Evolutionary conservation across 2,888 invertebrate genomes (phyloP).

Genomic region (Girardia tigrina): DNA sequence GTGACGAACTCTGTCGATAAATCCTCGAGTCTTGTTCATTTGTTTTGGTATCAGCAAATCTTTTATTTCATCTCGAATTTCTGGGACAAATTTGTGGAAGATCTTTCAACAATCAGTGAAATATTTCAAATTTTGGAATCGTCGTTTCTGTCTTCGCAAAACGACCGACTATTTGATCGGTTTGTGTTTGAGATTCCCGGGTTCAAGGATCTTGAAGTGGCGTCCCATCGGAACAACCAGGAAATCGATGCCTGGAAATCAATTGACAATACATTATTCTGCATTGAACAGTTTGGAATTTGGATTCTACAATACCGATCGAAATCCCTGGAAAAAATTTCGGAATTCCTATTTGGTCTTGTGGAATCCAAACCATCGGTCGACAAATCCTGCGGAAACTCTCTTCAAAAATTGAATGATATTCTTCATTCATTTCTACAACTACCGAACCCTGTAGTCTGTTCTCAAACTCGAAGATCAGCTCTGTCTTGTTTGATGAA

Average conservation of each 20-base stretch:
- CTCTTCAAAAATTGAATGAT: neutral
- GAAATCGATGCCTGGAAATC: neutral
- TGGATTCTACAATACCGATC: neutral
- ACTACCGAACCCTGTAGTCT: neutral
- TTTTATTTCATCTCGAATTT: neutral
- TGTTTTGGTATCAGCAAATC: conserved; percentile 3
- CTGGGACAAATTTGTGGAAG: neutral
- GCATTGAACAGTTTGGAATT: neutral
- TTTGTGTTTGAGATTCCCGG: neutral
- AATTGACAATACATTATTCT: neutral
- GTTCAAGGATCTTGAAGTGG: neutral
- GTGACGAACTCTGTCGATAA: neutral
- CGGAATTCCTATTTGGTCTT: neutral
- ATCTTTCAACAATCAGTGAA: neutral
- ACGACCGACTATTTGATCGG: neutral
- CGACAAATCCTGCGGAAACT: neutral
- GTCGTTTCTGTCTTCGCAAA: neutral
- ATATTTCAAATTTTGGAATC: neutral
- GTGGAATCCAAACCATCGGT: too few relatives aligned
- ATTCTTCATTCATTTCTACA: neutral
- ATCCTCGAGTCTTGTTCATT: neutral
- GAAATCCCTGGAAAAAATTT: neutral
- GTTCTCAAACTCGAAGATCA: neutral
- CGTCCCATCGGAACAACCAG: neutral
- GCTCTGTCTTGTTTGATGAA: neutral